Percentiles rank a stretch among this genome's conserved stretches.
phyloP scores from a whole-genome alignment of 2,888 invertebrate species.

The Blera fallax region DNA sequence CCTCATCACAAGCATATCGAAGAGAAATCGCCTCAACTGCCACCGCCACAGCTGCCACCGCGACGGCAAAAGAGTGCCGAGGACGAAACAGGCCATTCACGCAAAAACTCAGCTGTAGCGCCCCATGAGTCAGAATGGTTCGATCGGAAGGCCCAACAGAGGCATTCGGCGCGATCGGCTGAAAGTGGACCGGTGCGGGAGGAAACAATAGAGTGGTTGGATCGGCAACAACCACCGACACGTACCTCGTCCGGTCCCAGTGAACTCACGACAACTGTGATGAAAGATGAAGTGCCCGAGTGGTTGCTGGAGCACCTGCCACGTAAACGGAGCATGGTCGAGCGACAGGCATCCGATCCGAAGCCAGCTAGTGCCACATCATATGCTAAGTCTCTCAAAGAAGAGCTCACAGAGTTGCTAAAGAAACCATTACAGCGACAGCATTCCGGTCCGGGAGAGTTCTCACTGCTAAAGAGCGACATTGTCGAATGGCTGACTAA shows the following conservation, averaged over 20 bases:
- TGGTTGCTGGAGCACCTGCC: constrained; percentile 81
- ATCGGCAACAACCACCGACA: constrained; percentile 78
- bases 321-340: constrained; percentile 77
- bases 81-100: constrained; percentile 72
- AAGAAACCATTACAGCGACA: constrained; percentile 81
- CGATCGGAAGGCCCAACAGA: constrained; percentile 80
- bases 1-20: constrained; percentile 73
- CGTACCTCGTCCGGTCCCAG: constrained; percentile 81
- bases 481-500: constrained; percentile 82
- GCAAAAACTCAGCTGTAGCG: constrained; percentile 70
- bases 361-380: constrained; percentile 76
- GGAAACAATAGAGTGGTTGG: constrained; percentile 81
- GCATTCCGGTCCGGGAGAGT: constrained; percentile 81
- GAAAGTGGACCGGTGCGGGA: constrained; percentile 81
- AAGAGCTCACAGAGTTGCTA: constrained; percentile 79
- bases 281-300: constrained; percentile 81
- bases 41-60: constrained; percentile 76
- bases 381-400: constrained; percentile 79
- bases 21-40: constrained; percentile 72
- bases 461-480: constrained; percentile 80
- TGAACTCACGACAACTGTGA: constrained; percentile 78
- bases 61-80: constrained; percentile 76
- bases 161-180: constrained; percentile 81
- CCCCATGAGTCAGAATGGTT: constrained; percentile 81
- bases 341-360: constrained; percentile 75